A percentile compares a stretch with the other conserved stretches of the same genome.
Conservation (phyloP, 2,113 vertebrate genomes). For the Oryzias melastigma region DNA sequence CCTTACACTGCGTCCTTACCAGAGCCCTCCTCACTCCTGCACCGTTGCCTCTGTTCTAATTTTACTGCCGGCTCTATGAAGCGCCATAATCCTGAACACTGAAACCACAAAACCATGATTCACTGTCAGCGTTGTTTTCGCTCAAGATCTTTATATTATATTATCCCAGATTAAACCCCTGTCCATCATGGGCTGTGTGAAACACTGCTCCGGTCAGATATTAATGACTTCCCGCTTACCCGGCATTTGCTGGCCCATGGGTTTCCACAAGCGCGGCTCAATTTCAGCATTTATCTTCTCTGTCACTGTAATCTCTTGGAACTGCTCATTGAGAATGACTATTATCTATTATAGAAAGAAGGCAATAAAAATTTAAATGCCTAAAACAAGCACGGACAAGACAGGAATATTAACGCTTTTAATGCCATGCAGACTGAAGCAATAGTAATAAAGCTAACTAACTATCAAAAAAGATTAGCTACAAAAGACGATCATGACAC, state of each 20-base stretch:
- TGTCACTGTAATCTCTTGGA: constrained; percentile 9
- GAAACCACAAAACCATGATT: neutral
- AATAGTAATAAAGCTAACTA: too few relatives aligned
- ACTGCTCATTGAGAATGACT: neutral
- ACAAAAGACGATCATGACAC: too few relatives aligned
- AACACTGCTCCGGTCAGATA: neutral
- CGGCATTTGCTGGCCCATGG: neutral
- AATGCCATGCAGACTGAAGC: neutral
- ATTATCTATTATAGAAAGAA: neutral
- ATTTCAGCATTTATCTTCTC: constrained; percentile 7
- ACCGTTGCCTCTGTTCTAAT: constrained; percentile 5
- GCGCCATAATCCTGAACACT: constrained; percentile 10
- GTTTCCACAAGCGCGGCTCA: neutral
- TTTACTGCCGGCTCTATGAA: neutral
- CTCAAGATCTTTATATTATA: neutral
- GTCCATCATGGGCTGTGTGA: neutral
- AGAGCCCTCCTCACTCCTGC: neutral
- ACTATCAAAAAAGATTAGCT: too few relatives aligned
- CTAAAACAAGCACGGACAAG: neutral
- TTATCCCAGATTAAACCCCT: constrained; percentile 4
- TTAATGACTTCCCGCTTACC: constrained; percentile 1
- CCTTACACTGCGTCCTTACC: constrained; percentile 2
- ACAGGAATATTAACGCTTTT: neutral
- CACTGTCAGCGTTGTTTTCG: constrained; percentile 1
- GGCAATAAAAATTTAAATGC: neutral